These are phyloP conservation scores for Cloeon dipterum DNA, from an alignment of 2,888 invertebrate genomes.

Conservation along the genomic window DNA sequence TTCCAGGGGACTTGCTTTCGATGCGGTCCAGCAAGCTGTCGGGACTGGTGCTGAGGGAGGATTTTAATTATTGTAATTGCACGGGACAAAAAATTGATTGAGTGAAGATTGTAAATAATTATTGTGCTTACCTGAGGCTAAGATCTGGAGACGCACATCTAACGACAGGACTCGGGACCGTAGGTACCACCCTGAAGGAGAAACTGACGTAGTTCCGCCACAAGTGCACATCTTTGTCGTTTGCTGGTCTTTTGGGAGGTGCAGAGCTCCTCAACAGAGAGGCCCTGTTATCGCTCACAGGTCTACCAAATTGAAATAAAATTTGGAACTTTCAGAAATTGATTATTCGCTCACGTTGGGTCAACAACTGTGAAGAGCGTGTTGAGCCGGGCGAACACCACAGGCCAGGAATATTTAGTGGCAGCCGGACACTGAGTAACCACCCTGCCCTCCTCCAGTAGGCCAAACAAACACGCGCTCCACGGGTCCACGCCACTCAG, in stretches of 20 bases:
- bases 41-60: constrained; percentile 60
- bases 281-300: constrained; percentile 88
- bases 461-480: constrained; percentile 73
- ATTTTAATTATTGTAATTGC: background rate
- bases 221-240: constrained; percentile 82
- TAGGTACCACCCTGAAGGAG: constrained; percentile 89
- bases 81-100: background rate
- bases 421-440: constrained; percentile 66
- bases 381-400: constrained; percentile 74
- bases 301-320: too few species aligned
- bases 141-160: constrained; percentile 85
- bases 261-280: constrained; percentile 76
- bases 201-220: constrained; percentile 97
- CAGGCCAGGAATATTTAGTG: constrained; percentile 84
- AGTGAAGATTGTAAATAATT: constrained; percentile 12
- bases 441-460: constrained; percentile 64
- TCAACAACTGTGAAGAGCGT: constrained; percentile 84
- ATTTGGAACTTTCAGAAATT: background rate
- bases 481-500: constrained; percentile 61
- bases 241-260: constrained; percentile 69
- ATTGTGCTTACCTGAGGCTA: constrained; percentile 79
- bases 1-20: constrained; percentile 48
- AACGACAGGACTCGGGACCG: constrained; percentile 63
- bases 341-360: constrained; percentile 46
- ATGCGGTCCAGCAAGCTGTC: constrained; percentile 67